A percentile compares a stretch with the other conserved stretches of the same genome.
Evolutionary conservation across 2,113 vertebrate genomes (phyloP).

Genomic region (Dicerorhinus sumatrensis): DNA sequence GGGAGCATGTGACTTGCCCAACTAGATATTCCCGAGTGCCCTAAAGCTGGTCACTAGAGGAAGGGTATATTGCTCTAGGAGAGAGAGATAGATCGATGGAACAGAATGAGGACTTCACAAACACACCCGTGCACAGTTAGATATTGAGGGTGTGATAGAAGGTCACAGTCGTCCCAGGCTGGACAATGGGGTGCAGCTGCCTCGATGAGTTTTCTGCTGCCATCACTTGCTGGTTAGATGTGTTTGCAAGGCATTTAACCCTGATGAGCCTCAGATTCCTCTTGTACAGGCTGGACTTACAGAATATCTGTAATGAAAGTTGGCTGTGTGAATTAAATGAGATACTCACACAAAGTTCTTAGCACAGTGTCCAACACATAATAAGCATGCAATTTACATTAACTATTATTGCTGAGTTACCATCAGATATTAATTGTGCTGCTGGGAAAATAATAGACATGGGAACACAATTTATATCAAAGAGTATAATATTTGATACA

Average conservation of each 20-base stretch:
- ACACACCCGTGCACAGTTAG: accelerated
- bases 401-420: neutral
- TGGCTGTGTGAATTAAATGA: neutral
- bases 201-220: too few species aligned
- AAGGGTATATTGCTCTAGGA: neutral
- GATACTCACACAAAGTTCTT: neutral
- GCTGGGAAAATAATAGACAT: accelerated
- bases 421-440: accelerated
- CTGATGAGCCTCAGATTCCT: neutral
- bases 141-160: accelerated
- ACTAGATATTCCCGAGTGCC: too few species aligned
- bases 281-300: neutral
- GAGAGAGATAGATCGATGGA: too few species aligned
- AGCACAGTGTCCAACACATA: too few species aligned
- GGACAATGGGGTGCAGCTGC: neutral
- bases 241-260: accelerated
- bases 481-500: neutral
- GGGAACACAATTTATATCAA: too few species aligned
- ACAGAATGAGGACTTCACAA: neutral
- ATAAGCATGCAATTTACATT: accelerated
- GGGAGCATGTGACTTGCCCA: too few species aligned
- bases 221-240: accelerated
- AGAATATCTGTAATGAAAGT: too few species aligned
- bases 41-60: neutral
- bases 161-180: accelerated